phyloP scores from a whole-genome alignment of 2,113 vertebrate genomes.

The Eulacestoma nigropectus region DNA sequence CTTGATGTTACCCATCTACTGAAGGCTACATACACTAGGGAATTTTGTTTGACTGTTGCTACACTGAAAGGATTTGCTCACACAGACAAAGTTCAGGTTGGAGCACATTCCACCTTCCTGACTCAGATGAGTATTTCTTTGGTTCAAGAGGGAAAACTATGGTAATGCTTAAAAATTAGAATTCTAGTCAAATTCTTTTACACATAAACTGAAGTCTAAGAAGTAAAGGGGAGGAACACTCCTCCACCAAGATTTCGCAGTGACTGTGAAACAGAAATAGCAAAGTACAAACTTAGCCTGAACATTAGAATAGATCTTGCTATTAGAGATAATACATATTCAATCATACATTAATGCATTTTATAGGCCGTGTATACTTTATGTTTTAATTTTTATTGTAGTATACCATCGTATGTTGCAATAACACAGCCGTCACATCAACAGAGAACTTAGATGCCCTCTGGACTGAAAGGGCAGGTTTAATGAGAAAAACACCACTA shows the following conservation, averaged over 20 bases:
- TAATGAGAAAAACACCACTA: neutral
- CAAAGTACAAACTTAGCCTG: neutral
- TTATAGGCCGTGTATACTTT: neutral
- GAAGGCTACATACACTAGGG: neutral
- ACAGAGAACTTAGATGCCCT: neutral
- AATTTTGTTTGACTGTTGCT: neutral
- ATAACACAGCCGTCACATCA: neutral
- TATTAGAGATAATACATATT: neutral
- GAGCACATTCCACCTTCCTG: neutral
- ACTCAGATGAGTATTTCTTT: neutral
- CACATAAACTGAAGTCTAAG: neutral
- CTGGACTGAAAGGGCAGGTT: neutral
- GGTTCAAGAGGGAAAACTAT: neutral
- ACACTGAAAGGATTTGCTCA: neutral
- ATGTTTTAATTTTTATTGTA: neutral
- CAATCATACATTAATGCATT: neutral
- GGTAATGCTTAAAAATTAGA: neutral
- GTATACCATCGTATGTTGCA: neutral
- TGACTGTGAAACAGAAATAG: neutral
- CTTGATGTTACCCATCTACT: neutral
- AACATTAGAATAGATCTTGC: neutral
- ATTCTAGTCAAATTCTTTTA: neutral
- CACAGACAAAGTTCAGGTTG: neutral
- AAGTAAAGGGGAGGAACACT: neutral
- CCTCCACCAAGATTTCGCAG: neutral